Evolutionary conservation across 2,888 invertebrate genomes (phyloP).

Genomic region (Limnephilus rhombicus): DNA sequence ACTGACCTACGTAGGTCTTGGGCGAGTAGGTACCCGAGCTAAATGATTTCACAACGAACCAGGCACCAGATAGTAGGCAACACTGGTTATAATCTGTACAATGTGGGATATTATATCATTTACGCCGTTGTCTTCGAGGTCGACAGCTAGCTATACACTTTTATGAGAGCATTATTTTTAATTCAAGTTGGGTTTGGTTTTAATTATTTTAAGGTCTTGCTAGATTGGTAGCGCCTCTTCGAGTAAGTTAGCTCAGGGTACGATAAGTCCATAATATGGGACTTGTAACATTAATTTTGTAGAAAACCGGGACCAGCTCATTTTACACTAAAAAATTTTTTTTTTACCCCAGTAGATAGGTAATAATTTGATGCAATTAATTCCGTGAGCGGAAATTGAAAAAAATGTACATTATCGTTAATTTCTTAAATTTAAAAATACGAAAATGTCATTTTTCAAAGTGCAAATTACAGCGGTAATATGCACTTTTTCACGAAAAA

Average conservation of each 20-base stretch:
- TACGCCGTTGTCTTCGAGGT: background rate
- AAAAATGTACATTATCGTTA: too few species aligned
- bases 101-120: constrained; percentile 7
- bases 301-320: too few species aligned
- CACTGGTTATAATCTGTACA: background rate
- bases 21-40: background rate
- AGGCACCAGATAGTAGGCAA: background rate
- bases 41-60: background rate
- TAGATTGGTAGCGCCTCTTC: background rate
- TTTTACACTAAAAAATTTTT: too few species aligned
- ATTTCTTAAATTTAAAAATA: too few species aligned
- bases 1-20: constrained; percentile 45
- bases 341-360: too few species aligned
- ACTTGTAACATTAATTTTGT: too few species aligned
- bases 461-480: too few species aligned
- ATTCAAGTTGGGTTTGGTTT: background rate
- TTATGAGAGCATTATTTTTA: constrained; percentile 2
- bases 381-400: too few species aligned
- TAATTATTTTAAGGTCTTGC: background rate
- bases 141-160: background rate
- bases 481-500: too few species aligned
- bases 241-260: background rate
- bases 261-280: background rate
- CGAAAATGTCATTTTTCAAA: too few species aligned
- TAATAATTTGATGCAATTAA: too few species aligned